A percentile compares a stretch with the other conserved stretches of the same genome.
Conservation (phyloP, 2,888 invertebrate species). For the Adelognathus sp. region DNA sequence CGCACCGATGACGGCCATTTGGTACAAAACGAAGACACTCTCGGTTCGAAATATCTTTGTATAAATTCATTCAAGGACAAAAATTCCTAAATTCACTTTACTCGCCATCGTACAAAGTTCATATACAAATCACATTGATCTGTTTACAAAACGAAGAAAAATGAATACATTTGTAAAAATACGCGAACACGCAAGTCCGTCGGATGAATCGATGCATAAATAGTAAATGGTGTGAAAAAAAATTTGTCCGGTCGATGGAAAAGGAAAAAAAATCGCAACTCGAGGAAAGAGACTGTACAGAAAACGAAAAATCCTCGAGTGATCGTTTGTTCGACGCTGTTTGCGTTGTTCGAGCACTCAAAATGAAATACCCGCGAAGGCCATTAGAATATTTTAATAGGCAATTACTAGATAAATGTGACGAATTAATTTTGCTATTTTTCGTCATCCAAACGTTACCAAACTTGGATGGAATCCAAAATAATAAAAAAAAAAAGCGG, state of each 20-base stretch:
- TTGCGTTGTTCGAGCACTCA: not conserved
- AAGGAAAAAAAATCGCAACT: not conserved
- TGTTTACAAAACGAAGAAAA: not conserved
- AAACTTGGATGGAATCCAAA: not conserved
- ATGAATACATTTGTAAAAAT: not conserved
- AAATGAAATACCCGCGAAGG: not conserved
- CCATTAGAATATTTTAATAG: not conserved
- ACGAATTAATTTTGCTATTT: not conserved
- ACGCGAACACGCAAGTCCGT: not conserved
- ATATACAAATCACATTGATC: not conserved
- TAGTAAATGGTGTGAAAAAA: conserved; percentile 10
- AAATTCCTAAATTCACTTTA: not conserved
- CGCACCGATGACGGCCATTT: not conserved
- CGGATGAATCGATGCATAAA: conserved; percentile 20
- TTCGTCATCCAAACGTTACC: not conserved
- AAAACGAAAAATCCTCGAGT: not conserved
- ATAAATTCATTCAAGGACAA: conserved; percentile 33
- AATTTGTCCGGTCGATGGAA: not conserved
- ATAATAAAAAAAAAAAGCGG: not conserved
- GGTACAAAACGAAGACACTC: not conserved
- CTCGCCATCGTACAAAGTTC: not conserved
- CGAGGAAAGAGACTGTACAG: not conserved
- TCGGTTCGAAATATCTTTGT: conserved; percentile 27
- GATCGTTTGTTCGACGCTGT: not conserved
- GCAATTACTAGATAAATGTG: not conserved